Evolutionary conservation across 2,888 invertebrate genomes (phyloP), one percentile per base, ranked within the genome.

Genomic region (Drosophila testacea): DNA sequence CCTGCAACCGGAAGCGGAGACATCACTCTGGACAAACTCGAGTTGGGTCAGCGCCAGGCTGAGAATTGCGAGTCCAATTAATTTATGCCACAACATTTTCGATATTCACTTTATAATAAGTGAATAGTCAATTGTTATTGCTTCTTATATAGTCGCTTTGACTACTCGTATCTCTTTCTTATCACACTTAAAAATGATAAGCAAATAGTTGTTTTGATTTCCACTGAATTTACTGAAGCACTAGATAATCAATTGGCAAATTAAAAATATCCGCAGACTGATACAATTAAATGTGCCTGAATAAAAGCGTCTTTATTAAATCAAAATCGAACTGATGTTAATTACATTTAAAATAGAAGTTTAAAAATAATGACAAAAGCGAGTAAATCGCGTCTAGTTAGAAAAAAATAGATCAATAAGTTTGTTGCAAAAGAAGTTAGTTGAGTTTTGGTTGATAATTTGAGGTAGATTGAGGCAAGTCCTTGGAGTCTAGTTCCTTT

Each of bases 61-160:
- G 27, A 67, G 27, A 3, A 62, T 4, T 6, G 62, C 46, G 3
- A 50, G 16, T 4, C 13, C 55, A 44, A 62, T 34, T 2, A 76
- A 36, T 28, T 62, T 50, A 16, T 42, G 55, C 62, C 55, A 62
- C 50, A 63, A 56, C 63, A 63, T 63, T 39, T 30, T 38, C 4
- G 13, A 62, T 3, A n/a, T 9, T 44, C 9, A 28, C 16, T 39
- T 11, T 39, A 30, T 13, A 52, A 6, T n/a, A 3, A 34, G 27
- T 27, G 27, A 36, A 5, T 7, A 4, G 11, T 7, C 28, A 11
- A 36, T 28, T 13, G 36, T 11, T 3, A 2, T 11, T 10, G 1
- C 4, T 4, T 27, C 11, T 55, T 62, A 22, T 62, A 62, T 55
- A 62, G 27, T 34, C 7, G 7, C 7, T 6, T 5, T 22, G 5